Percentiles rank a stretch among this genome's conserved stretches.
These are phyloP conservation scores for Neocloeon triangulifer DNA, from an alignment of 1,140 invertebrate species.

Conservation along the genomic window DNA sequence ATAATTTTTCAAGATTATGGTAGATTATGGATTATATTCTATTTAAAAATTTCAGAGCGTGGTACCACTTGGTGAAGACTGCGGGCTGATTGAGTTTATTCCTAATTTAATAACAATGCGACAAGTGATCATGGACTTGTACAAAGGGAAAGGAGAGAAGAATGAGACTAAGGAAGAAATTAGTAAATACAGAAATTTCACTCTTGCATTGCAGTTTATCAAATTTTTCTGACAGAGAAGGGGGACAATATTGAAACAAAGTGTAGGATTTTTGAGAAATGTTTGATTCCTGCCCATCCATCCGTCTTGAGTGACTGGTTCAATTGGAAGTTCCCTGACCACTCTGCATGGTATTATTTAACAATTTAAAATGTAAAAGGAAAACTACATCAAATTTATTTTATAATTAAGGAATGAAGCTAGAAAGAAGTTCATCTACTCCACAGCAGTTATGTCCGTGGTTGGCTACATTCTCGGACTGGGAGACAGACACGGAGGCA, in stretches of 20 bases:
- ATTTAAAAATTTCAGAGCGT: constrained; percentile 32
- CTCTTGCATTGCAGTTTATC: too few species aligned
- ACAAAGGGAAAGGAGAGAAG: constrained; percentile 28
- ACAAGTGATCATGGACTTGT: constrained; percentile 42
- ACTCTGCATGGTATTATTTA: constrained; percentile 73
- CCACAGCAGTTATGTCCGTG: constrained; percentile 93
- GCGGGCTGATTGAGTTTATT: constrained; percentile 91
- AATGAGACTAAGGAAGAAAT: neutral
- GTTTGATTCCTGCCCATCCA: constrained; percentile 51
- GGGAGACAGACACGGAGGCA: constrained; percentile 95
- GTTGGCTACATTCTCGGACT: constrained; percentile 93
- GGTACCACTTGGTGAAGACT: constrained; percentile 80
- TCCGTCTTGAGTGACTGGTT: constrained; percentile 85
- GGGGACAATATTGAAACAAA: constrained; percentile 45
- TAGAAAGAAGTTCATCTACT: constrained; percentile 64
- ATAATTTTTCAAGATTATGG: too few species aligned
- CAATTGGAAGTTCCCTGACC: constrained; percentile 62
- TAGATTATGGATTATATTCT: constrained; percentile 9
- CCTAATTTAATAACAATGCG: constrained; percentile 64
- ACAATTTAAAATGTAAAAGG: too few species aligned
- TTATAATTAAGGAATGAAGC: constrained; percentile 46
- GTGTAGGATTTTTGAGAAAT: constrained; percentile 41
- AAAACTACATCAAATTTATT: neutral
- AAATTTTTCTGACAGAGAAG: constrained; percentile 16
- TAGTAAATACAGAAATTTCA: too few species aligned